Conservation (phyloP, 2,113 vertebrate genomes). For the Stigmatopora nigra region DNA sequence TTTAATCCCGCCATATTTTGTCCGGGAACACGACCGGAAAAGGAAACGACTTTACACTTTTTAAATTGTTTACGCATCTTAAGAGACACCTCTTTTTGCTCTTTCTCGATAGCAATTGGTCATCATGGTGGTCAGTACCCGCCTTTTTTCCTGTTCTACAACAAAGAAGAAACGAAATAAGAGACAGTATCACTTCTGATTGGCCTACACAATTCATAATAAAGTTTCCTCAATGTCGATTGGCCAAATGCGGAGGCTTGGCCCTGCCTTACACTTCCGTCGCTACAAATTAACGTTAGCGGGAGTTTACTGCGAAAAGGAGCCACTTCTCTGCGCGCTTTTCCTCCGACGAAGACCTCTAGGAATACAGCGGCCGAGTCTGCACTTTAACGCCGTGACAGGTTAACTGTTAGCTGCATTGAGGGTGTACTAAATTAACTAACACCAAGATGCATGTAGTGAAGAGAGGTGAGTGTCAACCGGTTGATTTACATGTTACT, state of each 20-base stretch:
- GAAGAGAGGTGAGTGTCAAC: constrained; percentile 77
- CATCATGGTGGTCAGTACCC: not conserved
- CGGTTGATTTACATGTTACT: not conserved
- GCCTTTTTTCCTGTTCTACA: no score
- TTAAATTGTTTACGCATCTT: constrained; percentile 4
- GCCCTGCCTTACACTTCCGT: not conserved
- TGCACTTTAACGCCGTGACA: not conserved
- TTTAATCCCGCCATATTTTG: constrained; percentile 33
- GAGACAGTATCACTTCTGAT: constrained; percentile 7
- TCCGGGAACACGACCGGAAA: not conserved
- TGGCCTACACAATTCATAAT: not conserved
- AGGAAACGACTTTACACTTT: constrained; percentile 1
- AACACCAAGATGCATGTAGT: constrained; percentile 79
- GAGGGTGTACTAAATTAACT: not conserved
- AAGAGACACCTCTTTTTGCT: not conserved
- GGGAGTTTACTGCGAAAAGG: constrained; percentile 7
- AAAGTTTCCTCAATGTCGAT: not conserved
- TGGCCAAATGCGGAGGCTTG: not conserved
- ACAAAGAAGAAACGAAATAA: no score
- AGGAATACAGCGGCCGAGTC: not conserved
- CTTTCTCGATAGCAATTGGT: constrained; percentile 25
- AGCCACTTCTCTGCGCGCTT: not conserved
- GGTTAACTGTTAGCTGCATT: constrained; percentile 3
- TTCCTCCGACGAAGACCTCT: not conserved
- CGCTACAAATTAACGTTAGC: constrained; percentile 31